Percentiles rank a stretch among this genome's conserved stretches.
phyloP scores from a whole-genome alignment of 2,113 vertebrate genomes.

The Pardalotus punctatus region DNA sequence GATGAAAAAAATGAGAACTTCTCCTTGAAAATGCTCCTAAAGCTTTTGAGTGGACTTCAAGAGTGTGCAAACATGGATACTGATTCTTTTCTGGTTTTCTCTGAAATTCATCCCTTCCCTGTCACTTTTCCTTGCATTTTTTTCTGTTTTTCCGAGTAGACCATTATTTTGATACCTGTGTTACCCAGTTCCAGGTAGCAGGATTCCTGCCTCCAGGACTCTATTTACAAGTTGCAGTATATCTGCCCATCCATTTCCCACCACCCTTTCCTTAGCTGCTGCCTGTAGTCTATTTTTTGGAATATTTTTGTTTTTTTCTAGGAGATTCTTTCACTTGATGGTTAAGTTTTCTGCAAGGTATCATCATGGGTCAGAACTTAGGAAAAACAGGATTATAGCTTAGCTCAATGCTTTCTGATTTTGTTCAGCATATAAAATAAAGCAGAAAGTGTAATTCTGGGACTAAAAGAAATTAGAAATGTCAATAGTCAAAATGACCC shows the following conservation, averaged over 20 bases:
- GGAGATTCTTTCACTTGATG: neutral
- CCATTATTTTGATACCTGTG: neutral
- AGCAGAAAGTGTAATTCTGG: neutral
- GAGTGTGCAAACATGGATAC: fast-evolving
- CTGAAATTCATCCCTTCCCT: neutral
- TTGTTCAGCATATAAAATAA: neutral
- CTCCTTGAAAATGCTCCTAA: neutral
- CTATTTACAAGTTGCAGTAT: neutral
- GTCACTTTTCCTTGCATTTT: neutral
- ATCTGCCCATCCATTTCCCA: neutral
- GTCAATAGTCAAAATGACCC: neutral
- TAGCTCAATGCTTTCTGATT: neutral
- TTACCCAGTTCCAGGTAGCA: neutral
- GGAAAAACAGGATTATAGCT: neutral
- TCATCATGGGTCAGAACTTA: neutral
- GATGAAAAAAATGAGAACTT: neutral
- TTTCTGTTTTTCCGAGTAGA: neutral
- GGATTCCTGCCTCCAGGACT: neutral
- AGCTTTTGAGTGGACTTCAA: neutral
- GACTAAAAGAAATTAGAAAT: neutral
- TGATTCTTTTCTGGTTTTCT: neutral
- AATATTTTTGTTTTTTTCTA: neutral
- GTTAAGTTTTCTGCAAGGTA: neutral
- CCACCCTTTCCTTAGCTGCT: neutral
- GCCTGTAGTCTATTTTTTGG: neutral